Conservation (phyloP, 2,888 invertebrate genomes). For the Zootermopsis nevadensis region DNA sequence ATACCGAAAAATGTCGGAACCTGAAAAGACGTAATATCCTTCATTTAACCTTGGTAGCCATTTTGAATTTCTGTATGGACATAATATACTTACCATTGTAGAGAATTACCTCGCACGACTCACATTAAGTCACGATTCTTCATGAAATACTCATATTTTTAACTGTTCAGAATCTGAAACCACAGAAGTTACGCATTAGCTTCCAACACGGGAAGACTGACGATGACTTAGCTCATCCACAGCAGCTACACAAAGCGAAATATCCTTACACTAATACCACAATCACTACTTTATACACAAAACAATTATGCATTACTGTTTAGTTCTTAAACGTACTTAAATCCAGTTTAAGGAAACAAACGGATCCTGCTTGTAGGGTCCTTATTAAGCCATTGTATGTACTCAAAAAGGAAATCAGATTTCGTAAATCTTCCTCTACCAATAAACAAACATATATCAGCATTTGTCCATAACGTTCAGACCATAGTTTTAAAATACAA, state of each 20-base stretch:
- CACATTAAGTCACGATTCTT: background rate
- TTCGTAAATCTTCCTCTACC: background rate
- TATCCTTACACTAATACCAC: background rate
- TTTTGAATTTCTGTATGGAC: background rate
- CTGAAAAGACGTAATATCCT: background rate
- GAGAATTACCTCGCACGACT: background rate
- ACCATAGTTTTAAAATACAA: background rate
- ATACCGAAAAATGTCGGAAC: too few relatives aligned
- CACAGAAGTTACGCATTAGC: constrained; percentile 10
- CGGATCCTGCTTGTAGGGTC: too few relatives aligned
- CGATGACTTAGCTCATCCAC: background rate
- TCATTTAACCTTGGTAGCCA: constrained; percentile 15
- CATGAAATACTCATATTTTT: background rate
- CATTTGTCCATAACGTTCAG: background rate
- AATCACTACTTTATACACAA: background rate
- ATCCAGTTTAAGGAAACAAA: too few relatives aligned
- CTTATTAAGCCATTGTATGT: too few relatives aligned
- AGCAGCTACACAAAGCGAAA: background rate
- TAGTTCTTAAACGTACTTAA: background rate
- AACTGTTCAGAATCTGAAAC: constrained; percentile 24
- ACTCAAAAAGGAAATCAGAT: background rate
- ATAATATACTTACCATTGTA: background rate
- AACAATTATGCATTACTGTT: background rate
- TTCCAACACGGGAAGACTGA: background rate
- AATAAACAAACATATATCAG: background rate